These are phyloP conservation scores for Sebastes matsubarae DNA, from an alignment of 2,797 vertebrate genomes.

Conservation along the genomic window DNA sequence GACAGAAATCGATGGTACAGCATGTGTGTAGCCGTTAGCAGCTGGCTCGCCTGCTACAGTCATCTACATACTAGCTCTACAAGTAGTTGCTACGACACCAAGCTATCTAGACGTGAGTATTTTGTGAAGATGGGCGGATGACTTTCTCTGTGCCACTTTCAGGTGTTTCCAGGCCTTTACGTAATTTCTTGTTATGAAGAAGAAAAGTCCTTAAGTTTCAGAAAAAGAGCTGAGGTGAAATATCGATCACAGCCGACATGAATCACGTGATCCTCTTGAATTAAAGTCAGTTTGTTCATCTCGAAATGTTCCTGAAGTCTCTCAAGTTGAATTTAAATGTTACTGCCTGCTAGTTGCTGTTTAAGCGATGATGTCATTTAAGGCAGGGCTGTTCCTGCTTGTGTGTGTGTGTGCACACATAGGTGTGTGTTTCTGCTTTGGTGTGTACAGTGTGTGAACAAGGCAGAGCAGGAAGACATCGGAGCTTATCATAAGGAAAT, in stretches of 20 bases:
- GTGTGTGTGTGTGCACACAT: constrained; percentile 12
- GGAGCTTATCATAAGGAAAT: constrained; percentile 83
- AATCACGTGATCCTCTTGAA: neutral
- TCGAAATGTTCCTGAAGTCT: neutral
- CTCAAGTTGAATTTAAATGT: neutral
- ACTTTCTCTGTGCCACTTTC: neutral
- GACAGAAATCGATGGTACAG: neutral
- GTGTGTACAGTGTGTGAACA: constrained; percentile 61
- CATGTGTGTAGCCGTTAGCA: neutral
- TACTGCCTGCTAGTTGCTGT: neutral
- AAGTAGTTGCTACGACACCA: neutral
- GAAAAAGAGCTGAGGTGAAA: neutral
- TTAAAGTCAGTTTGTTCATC: neutral
- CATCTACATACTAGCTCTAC: neutral
- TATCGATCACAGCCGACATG: neutral
- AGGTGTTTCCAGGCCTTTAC: neutral
- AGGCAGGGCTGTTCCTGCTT: constrained; percentile 50
- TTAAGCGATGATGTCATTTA: constrained; percentile 56
- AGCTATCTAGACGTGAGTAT: neutral
- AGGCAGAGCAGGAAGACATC: constrained; percentile 75
- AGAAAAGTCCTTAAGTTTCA: neutral
- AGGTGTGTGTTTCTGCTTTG: constrained; percentile 25
- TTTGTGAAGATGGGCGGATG: neutral
- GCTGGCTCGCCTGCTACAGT: neutral
- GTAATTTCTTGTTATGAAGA: neutral